phyloP scores from a whole-genome alignment of 2,113 vertebrate species.

The Petrocephalus microphthalmus region DNA sequence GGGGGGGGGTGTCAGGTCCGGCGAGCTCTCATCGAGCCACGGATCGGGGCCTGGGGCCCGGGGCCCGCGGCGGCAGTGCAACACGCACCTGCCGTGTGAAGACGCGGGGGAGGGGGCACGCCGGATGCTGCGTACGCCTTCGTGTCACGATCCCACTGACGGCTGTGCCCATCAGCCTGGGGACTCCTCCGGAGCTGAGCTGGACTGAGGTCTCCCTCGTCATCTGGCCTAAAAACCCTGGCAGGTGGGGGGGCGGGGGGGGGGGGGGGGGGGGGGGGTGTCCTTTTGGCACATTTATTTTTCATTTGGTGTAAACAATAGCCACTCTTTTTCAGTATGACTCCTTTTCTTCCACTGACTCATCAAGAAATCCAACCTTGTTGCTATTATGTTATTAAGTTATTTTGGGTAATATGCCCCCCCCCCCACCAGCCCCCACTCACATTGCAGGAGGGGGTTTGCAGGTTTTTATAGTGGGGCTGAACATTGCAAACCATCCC shows the following conservation, averaged over 20 bases:
- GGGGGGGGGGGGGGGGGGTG: background rate
- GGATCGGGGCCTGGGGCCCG: background rate
- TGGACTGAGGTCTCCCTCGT: background rate
- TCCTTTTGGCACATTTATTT: background rate
- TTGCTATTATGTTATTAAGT: background rate
- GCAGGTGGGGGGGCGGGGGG: background rate
- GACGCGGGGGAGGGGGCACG: conserved; percentile 23
- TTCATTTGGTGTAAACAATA: background rate
- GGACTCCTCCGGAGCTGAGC: background rate
- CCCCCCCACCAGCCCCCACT: background rate
- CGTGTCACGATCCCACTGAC: background rate
- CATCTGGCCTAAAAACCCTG: background rate
- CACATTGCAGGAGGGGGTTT: background rate
- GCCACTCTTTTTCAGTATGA: background rate
- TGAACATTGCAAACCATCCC: background rate
- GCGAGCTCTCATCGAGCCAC: background rate
- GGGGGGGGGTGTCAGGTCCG: conserved; percentile 26
- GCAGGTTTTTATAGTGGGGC: background rate
- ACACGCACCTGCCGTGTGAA: background rate
- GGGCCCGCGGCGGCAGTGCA: background rate
- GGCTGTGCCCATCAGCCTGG: background rate
- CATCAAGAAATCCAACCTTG: background rate
- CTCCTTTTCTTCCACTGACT: background rate
- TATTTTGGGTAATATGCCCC: background rate
- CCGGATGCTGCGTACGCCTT: background rate